Conservation (phyloP, 2,113 vertebrate species). For the Lucifuga dentata region DNA sequence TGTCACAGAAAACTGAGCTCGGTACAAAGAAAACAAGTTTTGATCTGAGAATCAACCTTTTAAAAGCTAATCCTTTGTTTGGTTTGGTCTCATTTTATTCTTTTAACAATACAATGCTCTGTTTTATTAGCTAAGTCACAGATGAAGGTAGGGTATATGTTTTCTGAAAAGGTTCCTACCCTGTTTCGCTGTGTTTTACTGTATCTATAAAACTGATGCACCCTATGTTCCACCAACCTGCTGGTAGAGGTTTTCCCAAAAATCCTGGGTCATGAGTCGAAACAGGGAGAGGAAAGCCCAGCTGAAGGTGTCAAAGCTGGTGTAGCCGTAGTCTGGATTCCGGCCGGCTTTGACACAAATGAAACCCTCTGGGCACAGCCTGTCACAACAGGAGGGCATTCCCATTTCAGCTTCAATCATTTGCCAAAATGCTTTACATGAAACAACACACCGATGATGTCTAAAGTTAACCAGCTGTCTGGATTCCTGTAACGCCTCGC, state of each 20-base stretch:
- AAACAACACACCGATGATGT: not conserved
- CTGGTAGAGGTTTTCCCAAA: constrained; percentile 98
- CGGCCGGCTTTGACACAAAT: constrained; percentile 91
- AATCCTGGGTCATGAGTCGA: constrained; percentile 99
- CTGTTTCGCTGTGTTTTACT: no score
- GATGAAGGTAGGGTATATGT: no score
- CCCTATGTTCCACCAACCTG: constrained; percentile 81
- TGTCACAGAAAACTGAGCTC: no score
- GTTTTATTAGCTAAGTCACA: no score
- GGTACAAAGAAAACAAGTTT: no score
- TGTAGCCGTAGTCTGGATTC: constrained; percentile 97
- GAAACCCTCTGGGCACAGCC: constrained; percentile 95
- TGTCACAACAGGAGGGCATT: constrained; percentile 68
- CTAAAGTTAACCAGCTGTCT: constrained; percentile 14
- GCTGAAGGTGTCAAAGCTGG: constrained; percentile 97
- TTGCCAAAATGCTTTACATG: constrained; percentile 2
- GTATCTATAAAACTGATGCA: not conserved
- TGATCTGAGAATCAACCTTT: no score
- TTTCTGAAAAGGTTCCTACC: no score
- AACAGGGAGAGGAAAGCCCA: constrained; percentile 99
- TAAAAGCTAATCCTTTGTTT: no score
- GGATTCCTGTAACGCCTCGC: not conserved
- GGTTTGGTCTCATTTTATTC: no score
- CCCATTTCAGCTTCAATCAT: no score
- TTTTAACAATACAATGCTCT: no score